phyloP scores from a whole-genome alignment of 2,888 invertebrate genomes.

The Teleogryllus oceanicus region DNA sequence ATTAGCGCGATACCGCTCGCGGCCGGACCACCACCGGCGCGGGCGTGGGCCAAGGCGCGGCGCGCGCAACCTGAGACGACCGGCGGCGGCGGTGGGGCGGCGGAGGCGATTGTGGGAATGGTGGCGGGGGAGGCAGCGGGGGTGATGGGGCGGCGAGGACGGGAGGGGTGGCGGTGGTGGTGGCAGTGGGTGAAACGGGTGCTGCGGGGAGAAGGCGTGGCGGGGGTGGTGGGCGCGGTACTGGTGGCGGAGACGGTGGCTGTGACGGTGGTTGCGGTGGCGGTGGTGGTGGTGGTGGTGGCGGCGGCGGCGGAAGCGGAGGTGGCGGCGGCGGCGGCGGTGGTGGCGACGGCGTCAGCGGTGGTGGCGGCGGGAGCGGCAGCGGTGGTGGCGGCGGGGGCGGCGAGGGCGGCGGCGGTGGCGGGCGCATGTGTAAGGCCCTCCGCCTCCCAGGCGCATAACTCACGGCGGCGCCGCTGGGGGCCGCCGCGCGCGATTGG shows the following conservation, averaged over 20 bases:
- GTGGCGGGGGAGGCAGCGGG: too few species aligned
- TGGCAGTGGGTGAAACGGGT: too few species aligned
- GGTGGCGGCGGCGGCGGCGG: neutral
- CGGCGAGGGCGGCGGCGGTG: conserved; percentile 21
- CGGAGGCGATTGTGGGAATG: too few species aligned
- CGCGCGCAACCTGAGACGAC: conserved; percentile 23
- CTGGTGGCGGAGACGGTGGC: too few species aligned
- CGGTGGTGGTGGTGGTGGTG: too few species aligned
- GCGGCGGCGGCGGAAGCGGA: neutral
- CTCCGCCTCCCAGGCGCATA: conserved; percentile 7
- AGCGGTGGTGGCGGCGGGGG: neutral
- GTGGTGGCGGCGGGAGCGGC: neutral
- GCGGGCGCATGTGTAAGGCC: conserved; percentile 4
- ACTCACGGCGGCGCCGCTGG: neutral
- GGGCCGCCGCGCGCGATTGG: neutral
- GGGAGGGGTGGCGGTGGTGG: too few species aligned
- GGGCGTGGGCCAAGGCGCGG: neutral
- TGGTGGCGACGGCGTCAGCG: neutral
- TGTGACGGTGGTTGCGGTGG: too few species aligned
- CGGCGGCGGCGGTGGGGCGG: neutral
- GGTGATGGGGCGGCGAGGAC: too few species aligned
- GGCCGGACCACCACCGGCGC: neutral
- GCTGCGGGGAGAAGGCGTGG: too few species aligned
- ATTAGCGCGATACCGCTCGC: neutral
- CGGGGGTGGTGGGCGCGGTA: too few species aligned